phyloP scores from a whole-genome alignment of 2,797 vertebrate species.

The Eutrigla gurnardus region DNA sequence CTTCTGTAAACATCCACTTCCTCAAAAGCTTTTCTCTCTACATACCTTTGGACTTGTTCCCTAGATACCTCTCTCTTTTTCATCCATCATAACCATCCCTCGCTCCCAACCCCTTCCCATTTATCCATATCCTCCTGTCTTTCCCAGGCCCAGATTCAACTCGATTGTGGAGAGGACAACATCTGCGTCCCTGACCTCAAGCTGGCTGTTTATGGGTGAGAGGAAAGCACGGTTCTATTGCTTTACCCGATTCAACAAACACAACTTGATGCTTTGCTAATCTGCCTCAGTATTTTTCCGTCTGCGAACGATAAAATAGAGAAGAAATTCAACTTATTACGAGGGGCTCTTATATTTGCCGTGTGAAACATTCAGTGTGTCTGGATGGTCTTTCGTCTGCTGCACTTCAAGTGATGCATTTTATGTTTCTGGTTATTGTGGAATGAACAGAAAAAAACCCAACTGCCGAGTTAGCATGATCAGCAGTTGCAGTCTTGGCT shows the following conservation, averaged over 20 bases:
- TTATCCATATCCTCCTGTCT: constrained; percentile 35
- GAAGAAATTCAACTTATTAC: neutral
- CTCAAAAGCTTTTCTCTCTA: constrained; percentile 38
- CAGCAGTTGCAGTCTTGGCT: neutral
- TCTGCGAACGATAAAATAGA: constrained; percentile 1
- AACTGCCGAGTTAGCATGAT: constrained; percentile 6
- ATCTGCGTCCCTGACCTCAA: constrained; percentile 95
- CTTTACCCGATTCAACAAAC: constrained; percentile 50
- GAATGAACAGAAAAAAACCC: neutral
- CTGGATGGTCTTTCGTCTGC: neutral
- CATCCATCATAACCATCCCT: constrained; percentile 27
- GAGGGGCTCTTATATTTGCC: neutral
- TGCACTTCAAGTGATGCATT: constrained; percentile 29
- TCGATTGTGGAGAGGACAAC: constrained; percentile 95
- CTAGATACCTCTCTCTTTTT: constrained; percentile 41
- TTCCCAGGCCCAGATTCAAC: constrained; percentile 90
- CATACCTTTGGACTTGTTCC: constrained; percentile 48
- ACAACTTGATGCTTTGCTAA: neutral
- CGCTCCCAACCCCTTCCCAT: constrained; percentile 7
- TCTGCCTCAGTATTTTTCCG: neutral
- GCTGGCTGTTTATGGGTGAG: constrained; percentile 90
- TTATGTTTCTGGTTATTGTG: constrained; percentile 29
- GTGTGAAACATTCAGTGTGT: neutral
- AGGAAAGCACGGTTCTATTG: constrained; percentile 51
- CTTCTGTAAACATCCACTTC: constrained; percentile 71